Evolutionary conservation across 2,113 vertebrate genomes (phyloP), one percentile per base, ranked within the genome.

Genomic region (Peucedramus taeniatus): DNA sequence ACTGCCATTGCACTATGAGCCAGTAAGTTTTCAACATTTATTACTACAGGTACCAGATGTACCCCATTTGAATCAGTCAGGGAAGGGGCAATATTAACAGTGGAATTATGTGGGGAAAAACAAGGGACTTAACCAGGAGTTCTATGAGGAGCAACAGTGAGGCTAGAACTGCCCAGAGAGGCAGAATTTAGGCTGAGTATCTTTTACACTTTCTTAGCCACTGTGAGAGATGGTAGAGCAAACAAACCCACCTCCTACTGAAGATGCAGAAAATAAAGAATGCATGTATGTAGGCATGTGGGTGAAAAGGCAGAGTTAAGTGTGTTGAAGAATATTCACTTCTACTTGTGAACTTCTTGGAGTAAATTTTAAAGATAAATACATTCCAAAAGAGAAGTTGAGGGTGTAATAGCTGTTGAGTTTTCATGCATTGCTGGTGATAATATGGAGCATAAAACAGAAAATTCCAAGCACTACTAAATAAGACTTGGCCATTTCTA

Each of bases 121-220:
- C n/a, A n/a, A n/a, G n/a, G n/a, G n/a, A n/a, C 15, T 35, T 56
- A 60, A 74, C 7, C 50, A 44, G 14, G 15, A 77, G 19, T 54
- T 20, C 22, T 68, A 4, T 0, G 0, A 61, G 42, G 40, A 68
- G 3, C 21, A 51, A 26, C 8, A 8, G 1, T 82, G 61, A 47
- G 24, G 50, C 19, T 44, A 31, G 44, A 81, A 63, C 15, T 60
- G 60, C 11, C 15, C 28, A 65, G 4, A 57, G 44, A 74, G 44
- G 14, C 5, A 84, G 64, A 89, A 64, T 51, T 70, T n/a, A 59
- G 12, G 33, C 44, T 78, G 54, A 87, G 13, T 39, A n/a, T 28
- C 10, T 83, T 90, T 24, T 6, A 33, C 10, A 26, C 7, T 61
- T 90, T 39, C 37, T 81, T 68, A 56, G 8, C 18, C 12, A 6